Percentiles rank a stretch among this genome's conserved stretches.
Evolutionary conservation across 2,888 invertebrate species (phyloP).

Genomic region (Sinotaia quadrata): DNA sequence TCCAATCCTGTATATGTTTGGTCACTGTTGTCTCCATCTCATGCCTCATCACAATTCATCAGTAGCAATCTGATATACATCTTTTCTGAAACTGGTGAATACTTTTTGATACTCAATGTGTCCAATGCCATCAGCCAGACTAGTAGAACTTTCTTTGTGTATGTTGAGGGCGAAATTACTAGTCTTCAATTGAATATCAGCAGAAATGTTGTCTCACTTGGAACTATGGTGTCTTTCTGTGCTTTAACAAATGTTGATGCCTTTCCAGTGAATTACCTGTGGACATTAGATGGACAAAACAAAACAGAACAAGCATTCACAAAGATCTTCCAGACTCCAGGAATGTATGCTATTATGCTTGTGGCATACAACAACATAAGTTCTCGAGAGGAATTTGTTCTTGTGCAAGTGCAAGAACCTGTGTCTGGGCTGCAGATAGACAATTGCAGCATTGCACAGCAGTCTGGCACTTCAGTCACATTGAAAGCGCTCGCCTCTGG

Average conservation of each 20-base stretch:
- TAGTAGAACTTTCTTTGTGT: slow-evolving; percentile 33
- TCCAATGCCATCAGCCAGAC: slow-evolving; percentile 24
- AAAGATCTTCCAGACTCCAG: slow-evolving; percentile 34
- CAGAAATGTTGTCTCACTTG: slow-evolving; percentile 38
- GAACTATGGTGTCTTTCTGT: slow-evolving; percentile 39
- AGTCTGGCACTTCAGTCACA: background rate
- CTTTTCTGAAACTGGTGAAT: slow-evolving; percentile 22
- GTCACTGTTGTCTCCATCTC: slow-evolving; percentile 2
- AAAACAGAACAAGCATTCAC: background rate
- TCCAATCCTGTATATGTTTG: slow-evolving; percentile 15
- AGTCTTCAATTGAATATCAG: slow-evolving; percentile 40
- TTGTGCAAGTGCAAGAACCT: slow-evolving; percentile 27
- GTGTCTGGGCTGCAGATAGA: slow-evolving; percentile 19
- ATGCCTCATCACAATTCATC: background rate
- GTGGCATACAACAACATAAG: slow-evolving; percentile 34
- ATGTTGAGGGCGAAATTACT: slow-evolving; percentile 36
- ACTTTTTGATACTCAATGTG: slow-evolving; percentile 22
- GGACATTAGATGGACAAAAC: slow-evolving; percentile 33
- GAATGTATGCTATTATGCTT: slow-evolving; percentile 20
- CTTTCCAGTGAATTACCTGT: slow-evolving; percentile 44
- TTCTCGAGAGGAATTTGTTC: background rate
- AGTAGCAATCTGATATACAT: slow-evolving; percentile 8
- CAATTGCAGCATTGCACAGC: slow-evolving; percentile 19
- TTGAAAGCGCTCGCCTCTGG: slow-evolving; percentile 22
- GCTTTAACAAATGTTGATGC: slow-evolving; percentile 43